Evolutionary conservation across 2,113 vertebrate species (phyloP).

Genomic region (Chaetops frenatus): DNA sequence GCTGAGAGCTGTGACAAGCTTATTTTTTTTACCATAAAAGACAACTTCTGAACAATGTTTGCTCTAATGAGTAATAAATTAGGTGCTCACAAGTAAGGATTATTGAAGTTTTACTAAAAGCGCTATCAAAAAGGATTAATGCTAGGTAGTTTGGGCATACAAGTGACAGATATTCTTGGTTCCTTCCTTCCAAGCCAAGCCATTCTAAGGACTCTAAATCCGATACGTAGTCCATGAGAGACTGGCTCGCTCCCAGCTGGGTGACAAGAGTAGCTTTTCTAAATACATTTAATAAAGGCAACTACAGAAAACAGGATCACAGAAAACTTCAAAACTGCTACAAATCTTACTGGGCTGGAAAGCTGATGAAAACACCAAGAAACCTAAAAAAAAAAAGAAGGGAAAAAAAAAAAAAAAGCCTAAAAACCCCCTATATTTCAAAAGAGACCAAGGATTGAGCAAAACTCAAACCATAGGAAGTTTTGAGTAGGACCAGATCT

Average conservation of each 20-base stretch:
- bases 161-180: neutral
- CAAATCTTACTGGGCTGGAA: neutral
- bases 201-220: neutral
- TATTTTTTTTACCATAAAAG: neutral
- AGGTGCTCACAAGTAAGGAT: neutral
- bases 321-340: neutral
- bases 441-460: neutral
- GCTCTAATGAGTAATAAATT: neutral
- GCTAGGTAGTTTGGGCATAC: neutral
- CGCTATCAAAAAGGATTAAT: neutral
- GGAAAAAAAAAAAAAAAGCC: neutral
- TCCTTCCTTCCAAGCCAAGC: neutral
- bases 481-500: neutral
- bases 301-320: neutral
- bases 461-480: neutral
- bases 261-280: neutral
- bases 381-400: neutral
- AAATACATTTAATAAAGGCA: neutral
- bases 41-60: neutral
- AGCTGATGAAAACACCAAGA: neutral
- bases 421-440: neutral
- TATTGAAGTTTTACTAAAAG: neutral
- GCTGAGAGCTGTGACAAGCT: neutral
- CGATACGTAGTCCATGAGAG: fast-evolving
- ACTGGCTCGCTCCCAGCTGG: neutral